Base-by-base conservation (phyloP, 2,113 vertebrate genomes). In the Plotosus lineatus region DNA sequence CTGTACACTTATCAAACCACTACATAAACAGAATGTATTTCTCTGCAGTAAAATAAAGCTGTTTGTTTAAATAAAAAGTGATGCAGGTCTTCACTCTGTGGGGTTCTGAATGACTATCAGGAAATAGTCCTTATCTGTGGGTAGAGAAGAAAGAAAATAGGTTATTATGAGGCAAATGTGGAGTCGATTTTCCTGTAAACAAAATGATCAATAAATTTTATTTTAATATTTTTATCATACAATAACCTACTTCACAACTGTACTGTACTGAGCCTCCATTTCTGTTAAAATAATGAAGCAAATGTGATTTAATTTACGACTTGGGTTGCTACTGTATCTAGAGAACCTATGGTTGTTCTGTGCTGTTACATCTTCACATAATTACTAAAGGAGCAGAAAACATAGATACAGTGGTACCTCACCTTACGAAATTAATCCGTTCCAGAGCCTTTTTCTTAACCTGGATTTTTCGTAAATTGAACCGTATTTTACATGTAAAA, bases 101-200 rank as follows among this genome's bases (percentile, higher is more conserved):
- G 95, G 95, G 84, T 97, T 98, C 94, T 99, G 97, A 87, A 99
- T 95, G 89, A 99, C 96, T 69, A 98, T 98, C 91, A 99, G 86
- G 92, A 98, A 96, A 87, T 98, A 99, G 89, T 99, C 97, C 91
- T 98, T 98, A 92, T 98, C 97, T 99, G 94, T 79, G 71, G 82
- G 79, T 56, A 72, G 12, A 83, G 87, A 76, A 61, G 23, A n/a
- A 74, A 65, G 33, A 55, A 17, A 72, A 23, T 28, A 66, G 23
- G n/a, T 72, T 50, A 50, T 0, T 21, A 4, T 72, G 17, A 51
- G 46, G 33, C 1, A 72, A 72, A 2, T 40, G 3, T 23, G 9
- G 23, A 4, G 40, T 19, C 7, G 12, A 26, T 14, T 68, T 44
- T 26, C 23, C 23, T 26, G 21, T 14, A n/a, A n/a, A 68, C 63